Percentiles rank a stretch among this genome's conserved stretches.
Conservation (phyloP, 2,797 vertebrate genomes). For the Sciurus carolinensis region DNA sequence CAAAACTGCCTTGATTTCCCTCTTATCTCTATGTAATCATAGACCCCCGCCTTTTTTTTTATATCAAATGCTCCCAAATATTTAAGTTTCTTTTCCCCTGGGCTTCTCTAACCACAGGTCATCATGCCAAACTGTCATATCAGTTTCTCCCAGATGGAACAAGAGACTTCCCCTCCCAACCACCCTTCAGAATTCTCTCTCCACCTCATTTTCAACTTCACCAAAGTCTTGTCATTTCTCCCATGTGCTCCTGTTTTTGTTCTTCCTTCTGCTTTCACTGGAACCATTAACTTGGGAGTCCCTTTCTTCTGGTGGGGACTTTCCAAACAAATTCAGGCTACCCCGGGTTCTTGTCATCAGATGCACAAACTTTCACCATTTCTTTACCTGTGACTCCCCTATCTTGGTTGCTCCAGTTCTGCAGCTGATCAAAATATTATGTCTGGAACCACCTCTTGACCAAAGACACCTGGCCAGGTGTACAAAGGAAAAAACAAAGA, state of each 20-base stretch:
- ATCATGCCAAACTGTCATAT: neutral
- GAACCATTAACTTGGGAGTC: neutral
- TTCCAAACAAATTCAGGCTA: neutral
- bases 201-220: neutral
- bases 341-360: neutral
- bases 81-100: neutral
- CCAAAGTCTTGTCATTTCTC: neutral
- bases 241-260: neutral
- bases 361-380: neutral
- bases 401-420: rapidly evolving
- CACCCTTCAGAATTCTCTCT: neutral
- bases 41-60: neutral
- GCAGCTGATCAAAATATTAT: neutral
- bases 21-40: neutral
- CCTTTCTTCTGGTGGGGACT: neutral
- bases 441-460: neutral
- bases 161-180: neutral
- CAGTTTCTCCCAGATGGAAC: neutral
- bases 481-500: neutral
- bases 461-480: neutral
- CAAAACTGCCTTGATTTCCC: neutral
- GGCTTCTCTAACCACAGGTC: neutral
- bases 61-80: neutral
- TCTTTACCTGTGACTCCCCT: neutral
- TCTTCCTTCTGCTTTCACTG: neutral